These are phyloP conservation scores for Temnothorax longispinosus DNA, from an alignment of 1,140 invertebrate species.

Conservation along the genomic window DNA sequence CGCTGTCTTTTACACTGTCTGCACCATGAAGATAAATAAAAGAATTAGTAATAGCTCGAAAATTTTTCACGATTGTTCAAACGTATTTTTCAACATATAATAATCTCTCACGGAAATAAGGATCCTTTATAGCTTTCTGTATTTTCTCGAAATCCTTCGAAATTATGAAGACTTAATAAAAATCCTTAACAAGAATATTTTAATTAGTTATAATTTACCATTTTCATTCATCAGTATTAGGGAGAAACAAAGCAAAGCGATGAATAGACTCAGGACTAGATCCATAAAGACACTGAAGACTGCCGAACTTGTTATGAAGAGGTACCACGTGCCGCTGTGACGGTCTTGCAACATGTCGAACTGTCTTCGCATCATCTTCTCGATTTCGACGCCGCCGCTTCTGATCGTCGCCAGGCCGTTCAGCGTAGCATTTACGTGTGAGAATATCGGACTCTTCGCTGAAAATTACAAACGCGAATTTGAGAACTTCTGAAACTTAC, in stretches of 20 bases:
- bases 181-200: background rate
- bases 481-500: background rate
- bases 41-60: background rate
- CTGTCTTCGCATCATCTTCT: too few species aligned
- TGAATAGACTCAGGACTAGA: conserved; percentile 73
- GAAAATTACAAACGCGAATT: conserved; percentile 50
- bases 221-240: conserved; percentile 81
- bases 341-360: too few species aligned
- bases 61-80: background rate
- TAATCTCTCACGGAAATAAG: background rate
- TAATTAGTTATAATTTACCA: conserved; percentile 67
- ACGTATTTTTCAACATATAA: background rate
- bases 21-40: conserved; percentile 17
- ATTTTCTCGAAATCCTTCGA: conserved; percentile 86
- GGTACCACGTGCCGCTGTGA: conserved; percentile 78
- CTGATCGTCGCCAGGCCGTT: conserved; percentile 93
- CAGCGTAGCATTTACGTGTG: conserved; percentile 90
- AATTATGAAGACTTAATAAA: background rate
- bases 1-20: conserved; percentile 85
- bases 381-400: conserved; percentile 86
- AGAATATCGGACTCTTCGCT: conserved; percentile 84
- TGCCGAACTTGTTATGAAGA: conserved; percentile 86
- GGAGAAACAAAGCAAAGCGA: conserved; percentile 77
- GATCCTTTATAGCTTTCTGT: conserved; percentile 86
- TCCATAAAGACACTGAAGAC: conserved; percentile 85